phyloP scores from a whole-genome alignment of 2,888 invertebrate genomes.

The Chrysolina haemoptera region DNA sequence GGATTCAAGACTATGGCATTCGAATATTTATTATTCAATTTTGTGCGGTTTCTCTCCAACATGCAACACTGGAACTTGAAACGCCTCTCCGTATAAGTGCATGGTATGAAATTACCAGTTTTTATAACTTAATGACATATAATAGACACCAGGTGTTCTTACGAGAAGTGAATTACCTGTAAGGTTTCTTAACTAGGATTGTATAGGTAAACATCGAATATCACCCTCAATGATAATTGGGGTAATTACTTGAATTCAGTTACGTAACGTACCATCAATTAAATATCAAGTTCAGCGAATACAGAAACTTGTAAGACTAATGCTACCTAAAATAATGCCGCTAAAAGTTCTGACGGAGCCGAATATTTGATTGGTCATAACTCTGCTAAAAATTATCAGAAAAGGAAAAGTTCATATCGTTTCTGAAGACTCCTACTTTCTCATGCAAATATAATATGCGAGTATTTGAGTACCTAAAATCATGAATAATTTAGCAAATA shows the following conservation, averaged over 20 bases:
- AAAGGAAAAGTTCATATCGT: too few species aligned
- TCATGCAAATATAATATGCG: too few species aligned
- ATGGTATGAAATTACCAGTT: neutral
- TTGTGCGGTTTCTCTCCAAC: neutral
- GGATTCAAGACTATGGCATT: neutral
- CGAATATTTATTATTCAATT: neutral
- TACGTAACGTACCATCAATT: neutral
- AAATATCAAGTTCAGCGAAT: too few species aligned
- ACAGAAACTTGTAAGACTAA: too few species aligned
- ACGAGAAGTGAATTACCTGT: neutral
- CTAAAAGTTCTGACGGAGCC: too few species aligned
- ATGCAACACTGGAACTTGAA: too few species aligned
- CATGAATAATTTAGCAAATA: too few species aligned
- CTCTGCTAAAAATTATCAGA: too few species aligned
- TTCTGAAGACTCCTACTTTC: too few species aligned
- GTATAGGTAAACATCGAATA: neutral
- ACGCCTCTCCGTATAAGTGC: neutral
- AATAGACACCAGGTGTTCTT: neutral
- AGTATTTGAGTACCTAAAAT: too few species aligned
- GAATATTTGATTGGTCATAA: too few species aligned
- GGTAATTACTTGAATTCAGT: neutral
- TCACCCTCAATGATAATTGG: neutral
- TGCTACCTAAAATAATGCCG: too few species aligned
- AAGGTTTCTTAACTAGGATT: neutral
- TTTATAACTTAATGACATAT: conserved; percentile 10